Percentiles rank a stretch among this genome's conserved stretches.
These are phyloP conservation scores for Caligus rogercresseyi DNA, from an alignment of 1,140 invertebrate genomes.

Conservation along the genomic window DNA sequence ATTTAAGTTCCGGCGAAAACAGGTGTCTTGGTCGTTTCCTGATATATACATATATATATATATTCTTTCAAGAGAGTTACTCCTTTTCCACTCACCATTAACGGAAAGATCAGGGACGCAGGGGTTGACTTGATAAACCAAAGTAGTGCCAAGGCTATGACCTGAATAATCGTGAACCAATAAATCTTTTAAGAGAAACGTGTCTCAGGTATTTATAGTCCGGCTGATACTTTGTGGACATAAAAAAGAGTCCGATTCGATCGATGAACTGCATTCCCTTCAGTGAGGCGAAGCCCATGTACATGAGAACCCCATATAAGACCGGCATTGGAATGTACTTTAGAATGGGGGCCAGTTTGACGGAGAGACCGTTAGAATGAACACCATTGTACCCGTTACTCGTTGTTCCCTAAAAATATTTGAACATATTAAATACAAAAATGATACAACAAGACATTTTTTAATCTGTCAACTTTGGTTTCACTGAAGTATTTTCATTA, in stretches of 20 bases:
- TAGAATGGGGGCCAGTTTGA: slow-evolving; percentile 29
- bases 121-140: slow-evolving; percentile 42
- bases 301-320: slow-evolving; percentile 45
- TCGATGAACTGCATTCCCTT: slow-evolving; percentile 39
- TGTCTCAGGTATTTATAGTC: slow-evolving; percentile 40
- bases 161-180: slow-evolving; percentile 40
- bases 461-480: too few species aligned
- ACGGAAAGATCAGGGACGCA: slow-evolving; percentile 38
- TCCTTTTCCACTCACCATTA: slow-evolving; percentile 35
- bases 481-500: too few species aligned
- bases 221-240: slow-evolving; percentile 46
- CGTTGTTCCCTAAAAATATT: slow-evolving; percentile 27
- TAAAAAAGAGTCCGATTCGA: slow-evolving; percentile 39
- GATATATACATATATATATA: not conserved
- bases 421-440: too few species aligned
- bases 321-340: slow-evolving; percentile 38
- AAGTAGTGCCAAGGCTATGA: slow-evolving; percentile 32
- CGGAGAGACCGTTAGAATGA: slow-evolving; percentile 30
- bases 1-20: too few species aligned
- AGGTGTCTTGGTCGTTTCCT: too few species aligned
- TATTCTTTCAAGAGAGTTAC: not conserved
- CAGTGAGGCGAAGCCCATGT: slow-evolving; percentile 46
- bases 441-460: too few species aligned
- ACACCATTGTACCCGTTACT: slow-evolving; percentile 29
- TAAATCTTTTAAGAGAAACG: slow-evolving; percentile 38